Conservation (phyloP, 2,888 invertebrate genomes). For the Lobophora halterata region DNA sequence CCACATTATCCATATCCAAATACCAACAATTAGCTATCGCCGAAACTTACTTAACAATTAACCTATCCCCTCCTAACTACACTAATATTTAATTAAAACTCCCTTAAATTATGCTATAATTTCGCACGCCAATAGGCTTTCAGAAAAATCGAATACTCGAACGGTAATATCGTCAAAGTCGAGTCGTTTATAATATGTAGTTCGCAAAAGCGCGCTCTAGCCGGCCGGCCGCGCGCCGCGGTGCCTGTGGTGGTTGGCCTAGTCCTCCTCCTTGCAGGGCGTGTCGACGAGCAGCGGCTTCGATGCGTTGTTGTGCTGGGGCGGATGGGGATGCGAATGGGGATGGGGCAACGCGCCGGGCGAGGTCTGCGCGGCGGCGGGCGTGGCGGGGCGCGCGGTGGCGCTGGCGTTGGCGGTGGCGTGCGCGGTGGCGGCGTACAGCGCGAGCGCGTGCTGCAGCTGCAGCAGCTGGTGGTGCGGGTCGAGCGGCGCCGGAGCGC, state of each 20-base stretch:
- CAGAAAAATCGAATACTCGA: slow-evolving; percentile 57
- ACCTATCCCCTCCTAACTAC: slow-evolving; percentile 70
- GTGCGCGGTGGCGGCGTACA: slow-evolving; percentile 72
- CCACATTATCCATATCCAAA: slow-evolving; percentile 64
- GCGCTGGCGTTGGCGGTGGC: slow-evolving; percentile 63
- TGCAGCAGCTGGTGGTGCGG: slow-evolving; percentile 74
- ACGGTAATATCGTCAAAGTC: slow-evolving; percentile 41
- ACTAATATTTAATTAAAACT: slow-evolving; percentile 48
- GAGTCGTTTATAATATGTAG: slow-evolving; percentile 36
- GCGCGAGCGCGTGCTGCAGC: slow-evolving; percentile 71
- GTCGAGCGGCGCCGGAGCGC: slow-evolving; percentile 70
- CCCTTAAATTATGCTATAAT: slow-evolving; percentile 62
- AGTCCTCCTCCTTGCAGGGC: slow-evolving; percentile 71
- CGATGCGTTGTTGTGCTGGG: slow-evolving; percentile 54
- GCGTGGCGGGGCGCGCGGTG: slow-evolving; percentile 12
- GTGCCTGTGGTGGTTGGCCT: slow-evolving; percentile 28
- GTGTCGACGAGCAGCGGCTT: slow-evolving; percentile 73
- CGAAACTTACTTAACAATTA: slow-evolving; percentile 62
- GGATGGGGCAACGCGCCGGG: slow-evolving; percentile 50
- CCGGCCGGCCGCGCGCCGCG: neutral
- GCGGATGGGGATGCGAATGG: slow-evolving; percentile 55
- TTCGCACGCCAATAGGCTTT: slow-evolving; percentile 66
- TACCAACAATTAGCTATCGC: slow-evolving; percentile 72
- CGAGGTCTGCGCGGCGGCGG: slow-evolving; percentile 41
- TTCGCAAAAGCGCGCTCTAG: slow-evolving; percentile 37